Evolutionary conservation across 2,113 vertebrate species (phyloP), one percentile per base, ranked within the genome.

Genomic region (Xiphophorus hellerii): DNA sequence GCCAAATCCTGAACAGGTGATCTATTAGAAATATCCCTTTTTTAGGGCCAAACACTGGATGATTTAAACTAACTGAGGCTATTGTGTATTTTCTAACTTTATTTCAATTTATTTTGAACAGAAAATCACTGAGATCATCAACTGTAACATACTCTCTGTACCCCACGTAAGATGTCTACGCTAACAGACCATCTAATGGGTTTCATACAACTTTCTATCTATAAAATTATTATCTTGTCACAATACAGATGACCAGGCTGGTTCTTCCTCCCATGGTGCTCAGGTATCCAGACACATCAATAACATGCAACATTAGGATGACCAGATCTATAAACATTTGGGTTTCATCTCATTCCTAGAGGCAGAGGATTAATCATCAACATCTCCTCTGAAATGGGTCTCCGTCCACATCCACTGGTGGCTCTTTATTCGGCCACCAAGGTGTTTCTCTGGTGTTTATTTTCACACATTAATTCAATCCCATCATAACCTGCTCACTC

Each of bases 81-180:
- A 2, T 62, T 8, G 1, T n/a, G 20, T 20, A 0, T 39, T 48
- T 10, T 63, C 39, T 10, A 25, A 54, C 65, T 67, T 54, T 4
- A 15, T 1, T n/a, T 80, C 17, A 71, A 61, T 71, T 75, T 44
- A 3, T 76, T 73, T 29, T 74, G 0, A 35, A 4, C 74, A 95
- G 94, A 94, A 86, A 90, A 94, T 93, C 78, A 92, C 91, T 37
- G 69, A 94, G 2, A 31, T 94, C 37, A 78, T 95, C 88, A 94
- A 94, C 88, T 95, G 94, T 28, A 95, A 95, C 88, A 84, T 92
- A 61, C 78, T 95, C 13, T 95, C 94, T 11, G 88, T 95, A 29
- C 70, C 92, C 62, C 94, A 95, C 90, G 95, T 95, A 78, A 82
- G 71, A 63, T 1, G 7, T 22, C 22, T 28, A 0, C 10, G 2